Percentiles rank a stretch among this genome's conserved stretches.
phyloP scores from a whole-genome alignment of 2,113 vertebrate species.

The Ochotona princeps region DNA sequence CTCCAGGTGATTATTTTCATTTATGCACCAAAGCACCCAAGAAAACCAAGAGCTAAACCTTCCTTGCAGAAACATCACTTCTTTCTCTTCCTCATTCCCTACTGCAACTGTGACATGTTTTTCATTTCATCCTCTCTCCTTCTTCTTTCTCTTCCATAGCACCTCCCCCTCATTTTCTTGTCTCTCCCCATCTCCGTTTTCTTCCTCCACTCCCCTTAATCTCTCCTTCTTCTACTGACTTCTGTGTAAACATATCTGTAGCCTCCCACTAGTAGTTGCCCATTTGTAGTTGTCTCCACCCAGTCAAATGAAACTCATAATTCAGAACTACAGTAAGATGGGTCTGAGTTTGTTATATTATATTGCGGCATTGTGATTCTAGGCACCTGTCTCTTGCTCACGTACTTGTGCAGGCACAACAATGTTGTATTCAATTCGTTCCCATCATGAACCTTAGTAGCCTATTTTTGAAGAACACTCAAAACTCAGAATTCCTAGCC shows the following conservation, averaged over 20 bases:
- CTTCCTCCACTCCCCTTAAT: too few species aligned
- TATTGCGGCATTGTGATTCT: too few species aligned
- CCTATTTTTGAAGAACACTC: neutral
- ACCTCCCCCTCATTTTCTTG: neutral
- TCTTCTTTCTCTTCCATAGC: neutral
- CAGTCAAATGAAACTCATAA: neutral
- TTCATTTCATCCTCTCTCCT: neutral
- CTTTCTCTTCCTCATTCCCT: neutral
- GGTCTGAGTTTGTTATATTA: neutral
- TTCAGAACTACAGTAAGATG: neutral
- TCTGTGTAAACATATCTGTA: too few species aligned
- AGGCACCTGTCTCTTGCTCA: neutral
- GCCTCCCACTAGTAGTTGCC: too few species aligned
- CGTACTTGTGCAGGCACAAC: neutral
- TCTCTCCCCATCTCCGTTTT: neutral
- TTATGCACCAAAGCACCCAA: neutral
- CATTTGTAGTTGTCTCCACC: neutral
- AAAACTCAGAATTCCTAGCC: neutral
- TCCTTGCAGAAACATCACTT: neutral
- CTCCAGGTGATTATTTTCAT: neutral
- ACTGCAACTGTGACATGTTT: neutral
- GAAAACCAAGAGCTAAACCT: neutral
- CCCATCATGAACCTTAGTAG: neutral
- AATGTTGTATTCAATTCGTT: neutral
- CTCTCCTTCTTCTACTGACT: too few species aligned